These are phyloP conservation scores for Cryptus viduatorius DNA, from an alignment of 2,888 invertebrate species.

Conservation along the genomic window DNA sequence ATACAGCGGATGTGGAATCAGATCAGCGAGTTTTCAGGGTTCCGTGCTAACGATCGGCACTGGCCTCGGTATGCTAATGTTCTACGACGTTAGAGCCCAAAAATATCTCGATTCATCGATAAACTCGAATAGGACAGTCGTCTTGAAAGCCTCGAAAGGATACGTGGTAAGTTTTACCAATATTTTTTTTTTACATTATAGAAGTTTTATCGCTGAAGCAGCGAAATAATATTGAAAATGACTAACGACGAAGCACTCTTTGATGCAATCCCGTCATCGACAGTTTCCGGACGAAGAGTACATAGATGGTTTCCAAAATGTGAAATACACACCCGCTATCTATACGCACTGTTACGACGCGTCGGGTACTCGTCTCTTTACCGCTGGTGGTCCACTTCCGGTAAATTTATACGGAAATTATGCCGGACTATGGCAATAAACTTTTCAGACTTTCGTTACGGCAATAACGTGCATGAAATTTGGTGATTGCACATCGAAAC, in stretches of 20 bases:
- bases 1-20: conserved; percentile 96
- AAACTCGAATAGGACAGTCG: conserved; percentile 94
- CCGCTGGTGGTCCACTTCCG: conserved; percentile 97
- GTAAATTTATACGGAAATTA: conserved; percentile 97
- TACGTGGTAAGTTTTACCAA: conserved; percentile 90
- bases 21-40: conserved; percentile 96
- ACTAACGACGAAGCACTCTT: conserved; percentile 38
- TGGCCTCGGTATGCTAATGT: conserved; percentile 95
- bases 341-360: conserved; percentile 98
- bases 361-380: conserved; percentile 95
- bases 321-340: conserved; percentile 96
- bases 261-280: conserved; percentile 28
- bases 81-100: conserved; percentile 96
- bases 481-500: conserved; percentile 52
- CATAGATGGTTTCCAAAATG: conserved; percentile 93
- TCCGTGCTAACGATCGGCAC: conserved; percentile 97
- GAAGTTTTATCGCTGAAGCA: not conserved
- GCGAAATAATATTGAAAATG: conserved; percentile 2
- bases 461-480: conserved; percentile 36
- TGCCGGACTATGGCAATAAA: conserved; percentile 96
- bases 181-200: not conserved
- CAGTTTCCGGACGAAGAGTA: conserved; percentile 95
- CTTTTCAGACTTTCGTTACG: not conserved
- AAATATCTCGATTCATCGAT: conserved; percentile 97
- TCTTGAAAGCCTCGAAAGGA: conserved; percentile 94